Conservation (phyloP, 2,888 invertebrate species). For the Drosophila fulvimacula region DNA sequence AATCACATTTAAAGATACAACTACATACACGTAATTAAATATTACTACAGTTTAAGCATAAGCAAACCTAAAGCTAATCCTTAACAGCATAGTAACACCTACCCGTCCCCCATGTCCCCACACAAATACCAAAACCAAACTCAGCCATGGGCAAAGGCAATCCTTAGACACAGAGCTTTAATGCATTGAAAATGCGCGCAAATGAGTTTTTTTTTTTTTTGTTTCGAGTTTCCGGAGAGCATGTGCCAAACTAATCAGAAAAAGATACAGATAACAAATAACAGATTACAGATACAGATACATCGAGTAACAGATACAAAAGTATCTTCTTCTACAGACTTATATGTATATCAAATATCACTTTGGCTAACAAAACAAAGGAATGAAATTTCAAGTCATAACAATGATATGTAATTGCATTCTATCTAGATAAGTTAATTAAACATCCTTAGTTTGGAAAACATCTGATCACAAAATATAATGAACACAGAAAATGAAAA, state of each 20-base stretch:
- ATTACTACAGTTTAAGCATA: slow-evolving; percentile 78
- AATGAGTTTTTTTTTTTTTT: slow-evolving; percentile 48
- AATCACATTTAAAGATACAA: slow-evolving; percentile 65
- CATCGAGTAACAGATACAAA: slow-evolving; percentile 25
- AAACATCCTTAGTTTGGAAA: slow-evolving; percentile 83
- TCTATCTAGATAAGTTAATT: slow-evolving; percentile 69
- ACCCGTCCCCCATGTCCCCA: slow-evolving; percentile 12
- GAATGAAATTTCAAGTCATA: slow-evolving; percentile 42
- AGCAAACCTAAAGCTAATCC: slow-evolving; percentile 54
- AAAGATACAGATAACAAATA: slow-evolving; percentile 34
- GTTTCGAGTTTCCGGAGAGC: slow-evolving; percentile 53
- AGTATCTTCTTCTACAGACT: slow-evolving; percentile 14
- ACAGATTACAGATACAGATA: slow-evolving; percentile 24
- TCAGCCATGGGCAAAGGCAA: slow-evolving; percentile 41
- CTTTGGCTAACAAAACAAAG: slow-evolving; percentile 37
- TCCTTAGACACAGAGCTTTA: slow-evolving; percentile 58
- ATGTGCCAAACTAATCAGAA: slow-evolving; percentile 74
- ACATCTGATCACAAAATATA: slow-evolving; percentile 84
- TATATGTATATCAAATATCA: slow-evolving; percentile 52
- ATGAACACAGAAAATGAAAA: slow-evolving; percentile 40
- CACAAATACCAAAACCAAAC: slow-evolving; percentile 21
- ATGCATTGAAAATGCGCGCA: slow-evolving; percentile 74
- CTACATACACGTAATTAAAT: slow-evolving; percentile 77
- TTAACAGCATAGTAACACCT: slow-evolving; percentile 45
- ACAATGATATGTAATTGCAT: slow-evolving; percentile 38